A percentile compares a stretch with the other conserved stretches of the same genome.
These are phyloP conservation scores for Leucophenga maculata DNA, from an alignment of 2,888 invertebrate species.

Conservation along the genomic window DNA sequence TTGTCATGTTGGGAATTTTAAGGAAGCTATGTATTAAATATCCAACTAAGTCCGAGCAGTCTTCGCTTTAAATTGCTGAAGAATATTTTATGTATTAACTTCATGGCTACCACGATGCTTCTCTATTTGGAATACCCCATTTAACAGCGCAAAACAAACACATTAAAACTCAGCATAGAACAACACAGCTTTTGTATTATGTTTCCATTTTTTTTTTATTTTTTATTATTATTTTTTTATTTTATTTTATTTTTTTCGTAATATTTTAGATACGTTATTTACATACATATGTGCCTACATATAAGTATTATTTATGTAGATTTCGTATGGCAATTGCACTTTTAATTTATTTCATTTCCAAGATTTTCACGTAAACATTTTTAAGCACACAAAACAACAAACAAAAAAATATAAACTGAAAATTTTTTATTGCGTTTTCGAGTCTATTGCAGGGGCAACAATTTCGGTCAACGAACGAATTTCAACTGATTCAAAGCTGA, in stretches of 20 bases:
- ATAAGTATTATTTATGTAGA: neutral
- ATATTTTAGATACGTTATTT: too few species aligned
- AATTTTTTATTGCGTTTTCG: conserved; percentile 17
- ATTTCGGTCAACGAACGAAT: conserved; percentile 63
- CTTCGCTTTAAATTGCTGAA: too few species aligned
- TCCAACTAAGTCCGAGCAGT: too few species aligned
- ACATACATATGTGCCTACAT: neutral
- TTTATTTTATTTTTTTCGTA: too few species aligned
- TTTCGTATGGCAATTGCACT: neutral
- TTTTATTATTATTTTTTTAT: neutral
- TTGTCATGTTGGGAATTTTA: too few species aligned
- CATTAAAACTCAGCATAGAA: neutral
- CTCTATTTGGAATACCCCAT: too few species aligned
- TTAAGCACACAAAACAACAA: conserved; percentile 4
- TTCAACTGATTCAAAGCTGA: conserved; percentile 54
- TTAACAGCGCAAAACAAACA: neutral
- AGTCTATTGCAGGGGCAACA: conserved; percentile 46
- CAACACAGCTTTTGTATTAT: too few species aligned
- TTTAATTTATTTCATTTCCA: conserved; percentile 25
- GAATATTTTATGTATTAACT: too few species aligned
- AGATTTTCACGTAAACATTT: neutral
- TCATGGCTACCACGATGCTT: neutral
- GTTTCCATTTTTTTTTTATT: neutral
- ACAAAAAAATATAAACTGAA: conserved; percentile 10
- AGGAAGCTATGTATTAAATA: too few species aligned